Evolutionary conservation across 2,888 invertebrate species (phyloP).

Genomic region (Myathropa florea): DNA sequence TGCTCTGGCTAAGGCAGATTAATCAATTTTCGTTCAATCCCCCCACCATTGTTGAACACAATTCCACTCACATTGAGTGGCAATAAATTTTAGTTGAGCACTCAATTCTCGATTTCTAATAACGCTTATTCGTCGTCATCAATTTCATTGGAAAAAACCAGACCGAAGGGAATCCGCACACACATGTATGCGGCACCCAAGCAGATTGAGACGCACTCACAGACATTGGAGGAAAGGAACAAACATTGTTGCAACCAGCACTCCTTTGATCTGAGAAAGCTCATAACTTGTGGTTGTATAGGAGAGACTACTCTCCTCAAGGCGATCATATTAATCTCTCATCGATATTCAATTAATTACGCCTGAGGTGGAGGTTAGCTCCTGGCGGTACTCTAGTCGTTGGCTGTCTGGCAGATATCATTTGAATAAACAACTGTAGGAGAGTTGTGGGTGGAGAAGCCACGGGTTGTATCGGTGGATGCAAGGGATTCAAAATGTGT

Average conservation of each 20-base stretch:
- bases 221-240: background rate
- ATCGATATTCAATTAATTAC: slow-evolving; percentile 62
- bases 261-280: slow-evolving; percentile 59
- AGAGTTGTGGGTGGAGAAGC: background rate
- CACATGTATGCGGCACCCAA: background rate
- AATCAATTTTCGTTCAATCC: slow-evolving; percentile 57
- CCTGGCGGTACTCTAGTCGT: slow-evolving; percentile 37
- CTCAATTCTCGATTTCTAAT: slow-evolving; percentile 54
- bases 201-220: too few species aligned
- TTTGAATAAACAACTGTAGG: slow-evolving; percentile 50
- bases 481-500: slow-evolving; percentile 4
- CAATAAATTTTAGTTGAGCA: slow-evolving; percentile 53
- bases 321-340: slow-evolving; percentile 64
- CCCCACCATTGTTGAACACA: slow-evolving; percentile 25
- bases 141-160: slow-evolving; percentile 24
- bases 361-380: slow-evolving; percentile 26
- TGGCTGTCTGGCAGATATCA: slow-evolving; percentile 46
- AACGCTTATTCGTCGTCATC: slow-evolving; percentile 23
- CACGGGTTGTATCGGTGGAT: background rate
- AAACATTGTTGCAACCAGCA: slow-evolving; percentile 57
- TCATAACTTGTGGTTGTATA: slow-evolving; percentile 38
- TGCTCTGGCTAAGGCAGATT: slow-evolving; percentile 32
- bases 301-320: slow-evolving; percentile 15
- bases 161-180: background rate
- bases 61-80: slow-evolving; percentile 65